These are phyloP conservation scores for Seriola quinqueradiata DNA, from an alignment of 2,113 vertebrate genomes.

Conservation along the genomic window DNA sequence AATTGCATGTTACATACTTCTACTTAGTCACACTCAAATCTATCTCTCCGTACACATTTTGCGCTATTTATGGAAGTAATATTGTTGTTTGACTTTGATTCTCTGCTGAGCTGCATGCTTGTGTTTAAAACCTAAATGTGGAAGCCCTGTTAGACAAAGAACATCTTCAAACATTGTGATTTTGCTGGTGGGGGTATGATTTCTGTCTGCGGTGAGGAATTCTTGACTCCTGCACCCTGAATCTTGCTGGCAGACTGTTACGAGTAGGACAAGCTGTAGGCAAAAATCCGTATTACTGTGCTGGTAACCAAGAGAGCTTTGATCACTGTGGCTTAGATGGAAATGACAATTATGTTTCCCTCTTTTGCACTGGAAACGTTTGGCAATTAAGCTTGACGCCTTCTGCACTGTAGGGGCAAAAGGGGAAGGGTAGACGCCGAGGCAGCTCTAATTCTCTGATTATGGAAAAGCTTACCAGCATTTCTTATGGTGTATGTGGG, in stretches of 20 bases:
- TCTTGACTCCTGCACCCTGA: slow-evolving; percentile 55
- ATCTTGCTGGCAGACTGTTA: slow-evolving; percentile 62
- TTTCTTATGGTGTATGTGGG: slow-evolving; percentile 66
- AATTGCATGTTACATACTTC: slow-evolving; percentile 26
- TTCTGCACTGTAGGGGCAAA: slow-evolving; percentile 67
- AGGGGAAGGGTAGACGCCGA: slow-evolving; percentile 62
- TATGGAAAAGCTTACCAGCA: slow-evolving; percentile 68
- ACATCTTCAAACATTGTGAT: slow-evolving; percentile 22
- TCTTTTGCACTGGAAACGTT: slow-evolving; percentile 74
- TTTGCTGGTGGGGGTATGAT: slow-evolving; percentile 27
- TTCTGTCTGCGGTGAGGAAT: slow-evolving; percentile 28
- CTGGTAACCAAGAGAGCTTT: slow-evolving; percentile 78
- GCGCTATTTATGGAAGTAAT: neutral
- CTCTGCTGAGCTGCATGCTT: neutral
- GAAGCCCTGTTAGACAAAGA: slow-evolving; percentile 31
- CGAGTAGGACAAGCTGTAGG: slow-evolving; percentile 68
- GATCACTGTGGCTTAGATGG: slow-evolving; percentile 78
- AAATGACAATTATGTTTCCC: slow-evolving; percentile 82
- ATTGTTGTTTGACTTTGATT: neutral
- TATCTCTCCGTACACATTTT: neutral
- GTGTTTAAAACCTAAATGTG: slow-evolving; percentile 29
- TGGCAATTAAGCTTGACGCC: slow-evolving; percentile 77
- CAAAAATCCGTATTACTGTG: slow-evolving; percentile 72
- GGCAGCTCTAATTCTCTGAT: slow-evolving; percentile 76
- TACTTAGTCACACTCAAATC: slow-evolving; percentile 6